Evolutionary conservation across 2,888 invertebrate species (phyloP).

Genomic region (Crepidodera aurea): DNA sequence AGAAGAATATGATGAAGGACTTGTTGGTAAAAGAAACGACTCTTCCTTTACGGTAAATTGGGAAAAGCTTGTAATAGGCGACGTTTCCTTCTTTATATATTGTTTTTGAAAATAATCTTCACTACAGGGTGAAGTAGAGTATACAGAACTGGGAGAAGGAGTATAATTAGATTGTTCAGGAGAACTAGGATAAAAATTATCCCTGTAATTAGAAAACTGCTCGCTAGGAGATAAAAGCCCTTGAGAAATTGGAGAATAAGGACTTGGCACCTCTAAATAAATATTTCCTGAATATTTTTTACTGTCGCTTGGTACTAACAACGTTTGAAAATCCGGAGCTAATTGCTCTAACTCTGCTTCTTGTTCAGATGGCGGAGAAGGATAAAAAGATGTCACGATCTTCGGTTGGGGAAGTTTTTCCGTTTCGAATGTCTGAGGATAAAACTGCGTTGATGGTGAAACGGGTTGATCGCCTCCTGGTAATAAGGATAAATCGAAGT

Average conservation of each 20-base stretch:
- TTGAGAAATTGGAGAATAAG: slow-evolving; percentile 62
- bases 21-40: slow-evolving; percentile 56
- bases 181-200: slow-evolving; percentile 59
- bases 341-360: slow-evolving; percentile 49
- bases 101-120: slow-evolving; percentile 59
- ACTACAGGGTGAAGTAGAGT: slow-evolving; percentile 67
- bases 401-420: slow-evolving; percentile 57
- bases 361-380: slow-evolving; percentile 51
- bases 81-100: slow-evolving; percentile 64
- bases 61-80: slow-evolving; percentile 61
- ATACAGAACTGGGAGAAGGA: slow-evolving; percentile 64
- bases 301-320: slow-evolving; percentile 52
- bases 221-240: slow-evolving; percentile 60
- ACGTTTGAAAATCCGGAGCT: slow-evolving; percentile 58
- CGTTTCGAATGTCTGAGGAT: slow-evolving; percentile 51
- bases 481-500: slow-evolving; percentile 77
- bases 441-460: slow-evolving; percentile 62
- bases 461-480: slow-evolving; percentile 68
- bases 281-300: slow-evolving; percentile 55
- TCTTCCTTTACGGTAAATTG: slow-evolving; percentile 62
- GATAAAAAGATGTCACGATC: slow-evolving; percentile 56
- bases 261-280: slow-evolving; percentile 59
- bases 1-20: slow-evolving; percentile 51
- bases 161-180: slow-evolving; percentile 65
- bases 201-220: slow-evolving; percentile 62